Conservation (phyloP, 2,113 vertebrate species). For the Puma concolor region DNA sequence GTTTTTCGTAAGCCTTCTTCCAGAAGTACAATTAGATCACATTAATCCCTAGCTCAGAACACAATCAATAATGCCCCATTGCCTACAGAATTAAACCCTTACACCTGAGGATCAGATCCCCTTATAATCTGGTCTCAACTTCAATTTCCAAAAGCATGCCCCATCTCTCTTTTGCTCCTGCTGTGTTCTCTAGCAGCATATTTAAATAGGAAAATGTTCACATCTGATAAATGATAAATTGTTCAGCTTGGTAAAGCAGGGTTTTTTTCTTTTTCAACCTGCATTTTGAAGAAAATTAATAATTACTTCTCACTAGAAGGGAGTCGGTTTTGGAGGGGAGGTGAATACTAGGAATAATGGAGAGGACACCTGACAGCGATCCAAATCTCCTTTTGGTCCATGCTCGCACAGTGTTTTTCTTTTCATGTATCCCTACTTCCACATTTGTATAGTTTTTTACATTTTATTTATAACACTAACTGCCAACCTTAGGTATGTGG, state of each 20-base stretch:
- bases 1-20: neutral
- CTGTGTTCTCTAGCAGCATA: neutral
- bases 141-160: neutral
- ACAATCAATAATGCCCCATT: constrained; percentile 40
- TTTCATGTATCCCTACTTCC: neutral
- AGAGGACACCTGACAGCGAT: rapidly evolving
- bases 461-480: neutral
- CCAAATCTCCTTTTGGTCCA: neutral
- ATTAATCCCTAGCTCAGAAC: constrained; percentile 52
- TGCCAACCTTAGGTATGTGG: neutral
- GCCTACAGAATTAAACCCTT: constrained; percentile 3
- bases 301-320: neutral
- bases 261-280: neutral
- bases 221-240: neutral
- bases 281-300: neutral
- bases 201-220: neutral
- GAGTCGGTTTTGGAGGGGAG: rapidly evolving
- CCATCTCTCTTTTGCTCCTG: neutral
- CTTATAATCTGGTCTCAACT: constrained; percentile 40
- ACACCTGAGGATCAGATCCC: neutral
- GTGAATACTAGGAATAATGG: neutral
- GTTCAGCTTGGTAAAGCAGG: neutral
- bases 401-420: rapidly evolving
- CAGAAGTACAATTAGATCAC: constrained; percentile 43
- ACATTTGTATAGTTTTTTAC: neutral